Evolutionary conservation across 2,797 vertebrate species (phyloP).

Genomic region (Rhabdophis nuchalis): DNA sequence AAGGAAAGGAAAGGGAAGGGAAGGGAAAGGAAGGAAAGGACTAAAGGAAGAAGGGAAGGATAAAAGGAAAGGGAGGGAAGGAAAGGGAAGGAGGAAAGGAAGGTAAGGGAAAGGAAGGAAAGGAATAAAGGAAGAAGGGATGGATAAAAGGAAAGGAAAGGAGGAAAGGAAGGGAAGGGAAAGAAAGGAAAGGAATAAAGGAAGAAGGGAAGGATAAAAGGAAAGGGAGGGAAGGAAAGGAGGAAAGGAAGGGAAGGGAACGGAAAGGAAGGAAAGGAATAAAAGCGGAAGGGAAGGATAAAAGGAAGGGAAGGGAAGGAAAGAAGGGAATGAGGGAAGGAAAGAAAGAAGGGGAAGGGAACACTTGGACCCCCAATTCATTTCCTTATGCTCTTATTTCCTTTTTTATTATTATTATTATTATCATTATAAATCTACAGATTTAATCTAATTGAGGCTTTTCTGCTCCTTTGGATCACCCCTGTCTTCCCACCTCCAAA

Average conservation of each 20-base stretch:
- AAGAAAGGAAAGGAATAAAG: no score
- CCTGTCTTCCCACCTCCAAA: constrained; percentile 65
- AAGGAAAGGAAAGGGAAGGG: no score
- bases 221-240: background rate
- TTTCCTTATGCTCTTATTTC: constrained; percentile 45
- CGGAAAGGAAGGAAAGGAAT: background rate
- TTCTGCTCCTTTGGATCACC: constrained; percentile 62
- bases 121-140: no score
- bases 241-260: no score
- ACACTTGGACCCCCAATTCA: constrained; percentile 42
- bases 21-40: no score
- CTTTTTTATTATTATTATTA: constrained; percentile 46
- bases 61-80: no score
- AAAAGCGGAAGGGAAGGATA: no score
- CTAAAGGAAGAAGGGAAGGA: no score
- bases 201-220: background rate
- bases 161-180: background rate
- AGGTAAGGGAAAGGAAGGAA: no score
- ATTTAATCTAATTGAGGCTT: constrained; percentile 36
- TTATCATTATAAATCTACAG: constrained; percentile 56
- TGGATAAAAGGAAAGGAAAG: no score
- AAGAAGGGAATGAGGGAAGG: background rate
- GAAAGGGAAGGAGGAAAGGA: background rate
- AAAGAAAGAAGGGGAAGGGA: background rate
- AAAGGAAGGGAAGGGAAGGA: background rate